Evolutionary conservation across 2,888 invertebrate genomes (phyloP).

Genomic region (Branchinecta sandiegonensis): DNA sequence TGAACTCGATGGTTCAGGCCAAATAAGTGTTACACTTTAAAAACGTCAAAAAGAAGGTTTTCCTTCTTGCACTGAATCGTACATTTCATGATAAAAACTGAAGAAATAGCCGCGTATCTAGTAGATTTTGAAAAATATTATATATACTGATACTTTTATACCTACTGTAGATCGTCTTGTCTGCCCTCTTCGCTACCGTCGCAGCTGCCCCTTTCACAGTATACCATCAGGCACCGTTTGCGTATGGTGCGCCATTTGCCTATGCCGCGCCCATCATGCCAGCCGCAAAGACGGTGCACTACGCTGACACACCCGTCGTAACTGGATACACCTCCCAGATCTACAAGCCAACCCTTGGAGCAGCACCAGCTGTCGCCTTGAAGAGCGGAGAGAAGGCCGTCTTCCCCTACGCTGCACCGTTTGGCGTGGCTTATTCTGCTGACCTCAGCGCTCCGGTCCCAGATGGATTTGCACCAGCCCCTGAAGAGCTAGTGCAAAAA

Average conservation of each 20-base stretch:
- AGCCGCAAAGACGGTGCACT: constrained; percentile 28
- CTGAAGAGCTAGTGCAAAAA: constrained; percentile 28
- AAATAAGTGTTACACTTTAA: no score
- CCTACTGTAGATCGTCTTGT: background rate
- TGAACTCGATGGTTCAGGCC: no score
- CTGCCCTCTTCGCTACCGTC: background rate
- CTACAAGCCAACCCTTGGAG: constrained; percentile 32
- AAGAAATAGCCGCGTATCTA: no score
- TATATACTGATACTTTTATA: no score
- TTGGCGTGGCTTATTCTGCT: constrained; percentile 13
- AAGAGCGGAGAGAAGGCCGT: constrained; percentile 29
- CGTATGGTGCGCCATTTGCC: constrained; percentile 14
- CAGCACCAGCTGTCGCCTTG: constrained; percentile 29
- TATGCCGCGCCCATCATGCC: constrained; percentile 20
- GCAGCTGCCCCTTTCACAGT: background rate
- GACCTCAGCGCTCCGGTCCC: constrained; percentile 23
- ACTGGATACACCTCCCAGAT: constrained; percentile 32
- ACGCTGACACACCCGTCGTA: constrained; percentile 33
- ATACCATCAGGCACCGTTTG: constrained; percentile 1
- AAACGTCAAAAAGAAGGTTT: no score
- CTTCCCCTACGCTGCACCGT: constrained; percentile 18
- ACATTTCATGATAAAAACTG: no score
- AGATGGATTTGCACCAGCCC: constrained; percentile 21
- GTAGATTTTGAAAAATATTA: no score
- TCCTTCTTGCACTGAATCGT: no score